phyloP scores from a whole-genome alignment of 2,888 invertebrate species.

The Erannis defoliaria region DNA sequence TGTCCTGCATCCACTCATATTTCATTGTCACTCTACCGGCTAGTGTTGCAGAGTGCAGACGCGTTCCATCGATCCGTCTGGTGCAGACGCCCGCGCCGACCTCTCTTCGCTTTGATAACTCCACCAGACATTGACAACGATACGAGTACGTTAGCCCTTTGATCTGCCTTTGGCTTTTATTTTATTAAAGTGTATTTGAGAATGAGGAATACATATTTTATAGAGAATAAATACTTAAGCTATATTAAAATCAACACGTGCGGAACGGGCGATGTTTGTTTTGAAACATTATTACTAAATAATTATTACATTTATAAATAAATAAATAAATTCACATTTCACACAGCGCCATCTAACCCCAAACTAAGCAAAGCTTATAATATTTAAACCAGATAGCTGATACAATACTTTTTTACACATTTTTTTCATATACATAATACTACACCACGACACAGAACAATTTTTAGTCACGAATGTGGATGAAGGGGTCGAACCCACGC shows the following conservation, averaged over 20 bases:
- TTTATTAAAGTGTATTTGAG: conserved; percentile 16
- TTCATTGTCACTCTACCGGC: conserved; percentile 41
- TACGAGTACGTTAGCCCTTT: conserved; percentile 43
- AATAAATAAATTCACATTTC: too few relatives aligned
- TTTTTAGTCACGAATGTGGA: background rate
- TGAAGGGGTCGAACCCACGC: too few relatives aligned
- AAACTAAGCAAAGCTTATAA: too few relatives aligned
- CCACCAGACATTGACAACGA: conserved; percentile 45
- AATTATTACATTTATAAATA: too few relatives aligned
- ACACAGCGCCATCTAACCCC: too few relatives aligned
- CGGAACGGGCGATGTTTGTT: background rate
- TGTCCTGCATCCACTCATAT: too few relatives aligned
- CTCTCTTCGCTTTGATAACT: conserved; percentile 49
- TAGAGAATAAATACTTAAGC: too few relatives aligned
- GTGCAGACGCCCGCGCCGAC: conserved; percentile 49
- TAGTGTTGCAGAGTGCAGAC: conserved; percentile 47
- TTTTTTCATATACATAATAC: too few relatives aligned
- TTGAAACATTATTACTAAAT: background rate
- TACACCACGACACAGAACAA: too few relatives aligned
- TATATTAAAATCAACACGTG: too few relatives aligned
- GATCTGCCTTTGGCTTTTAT: conserved; percentile 21
- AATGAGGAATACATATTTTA: background rate
- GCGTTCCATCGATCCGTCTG: conserved; percentile 67
- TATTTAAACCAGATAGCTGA: too few relatives aligned
- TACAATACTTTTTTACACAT: too few relatives aligned